A percentile compares a stretch with the other conserved stretches of the same genome.
Evolutionary conservation across 2,888 invertebrate genomes (phyloP).

Genomic region (Mamestra brassicae): DNA sequence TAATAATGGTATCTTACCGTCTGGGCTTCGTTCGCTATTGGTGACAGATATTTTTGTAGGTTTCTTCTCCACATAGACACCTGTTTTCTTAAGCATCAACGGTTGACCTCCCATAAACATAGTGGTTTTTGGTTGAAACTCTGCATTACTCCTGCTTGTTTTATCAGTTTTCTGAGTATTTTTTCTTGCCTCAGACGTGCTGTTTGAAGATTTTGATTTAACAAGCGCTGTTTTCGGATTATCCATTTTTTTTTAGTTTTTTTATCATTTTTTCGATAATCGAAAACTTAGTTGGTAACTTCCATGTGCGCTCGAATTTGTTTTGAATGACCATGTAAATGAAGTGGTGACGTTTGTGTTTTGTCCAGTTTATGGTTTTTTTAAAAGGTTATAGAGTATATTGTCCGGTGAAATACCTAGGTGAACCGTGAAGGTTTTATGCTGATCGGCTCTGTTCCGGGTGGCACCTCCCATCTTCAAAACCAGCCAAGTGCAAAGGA

Average conservation of each 20-base stretch:
- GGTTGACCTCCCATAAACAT: constrained; percentile 28
- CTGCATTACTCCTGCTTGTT: constrained; percentile 71
- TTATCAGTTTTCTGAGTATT: constrained; percentile 61
- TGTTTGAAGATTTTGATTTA: constrained; percentile 78
- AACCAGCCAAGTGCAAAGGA: too few species aligned
- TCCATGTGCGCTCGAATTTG: not conserved
- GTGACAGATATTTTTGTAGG: constrained; percentile 27
- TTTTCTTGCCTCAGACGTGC: constrained; percentile 48
- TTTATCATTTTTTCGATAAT: not conserved
- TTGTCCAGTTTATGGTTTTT: not conserved
- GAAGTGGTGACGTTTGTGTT: not conserved
- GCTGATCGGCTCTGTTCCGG: too few species aligned
- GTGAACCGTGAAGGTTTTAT: too few species aligned
- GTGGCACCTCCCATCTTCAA: too few species aligned
- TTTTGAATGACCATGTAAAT: not conserved
- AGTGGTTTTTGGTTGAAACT: constrained; percentile 65
- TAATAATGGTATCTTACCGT: constrained; percentile 56
- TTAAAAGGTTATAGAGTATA: not conserved
- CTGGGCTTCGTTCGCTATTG: too few species aligned
- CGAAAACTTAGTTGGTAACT: not conserved
- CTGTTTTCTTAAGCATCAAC: constrained; percentile 73
- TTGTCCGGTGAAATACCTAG: not conserved
- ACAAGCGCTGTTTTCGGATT: constrained; percentile 66
- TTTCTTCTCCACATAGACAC: constrained; percentile 81
- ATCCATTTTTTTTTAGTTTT: constrained; percentile 55